A percentile compares a stretch with the other conserved stretches of the same genome.
Conservation (phyloP, 2,797 vertebrate genomes). For the Myripristis jacobus region DNA sequence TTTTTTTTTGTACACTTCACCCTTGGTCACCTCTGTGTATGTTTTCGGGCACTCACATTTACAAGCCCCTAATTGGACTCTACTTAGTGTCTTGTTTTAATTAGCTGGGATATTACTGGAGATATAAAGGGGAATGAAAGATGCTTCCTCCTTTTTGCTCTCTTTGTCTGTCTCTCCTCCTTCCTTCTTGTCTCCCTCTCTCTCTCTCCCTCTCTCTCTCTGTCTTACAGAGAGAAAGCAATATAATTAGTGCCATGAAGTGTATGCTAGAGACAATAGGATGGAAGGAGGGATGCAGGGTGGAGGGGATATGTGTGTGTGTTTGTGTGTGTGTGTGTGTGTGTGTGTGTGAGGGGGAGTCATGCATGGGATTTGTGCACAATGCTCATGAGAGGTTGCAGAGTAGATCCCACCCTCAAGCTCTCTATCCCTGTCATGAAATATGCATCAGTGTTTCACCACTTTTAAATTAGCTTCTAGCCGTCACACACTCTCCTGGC, state of each 20-base stretch:
- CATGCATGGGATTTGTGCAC: constrained; percentile 11
- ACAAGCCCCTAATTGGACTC: constrained; percentile 48
- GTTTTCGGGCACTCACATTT: constrained; percentile 19
- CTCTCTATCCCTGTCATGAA: constrained; percentile 30
- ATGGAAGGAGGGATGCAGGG: constrained; percentile 19
- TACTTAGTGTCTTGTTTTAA: constrained; percentile 35
- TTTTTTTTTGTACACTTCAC: too few species aligned
- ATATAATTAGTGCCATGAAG: constrained; percentile 52
- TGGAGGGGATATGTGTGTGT: neutral
- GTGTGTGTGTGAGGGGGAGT: too few species aligned
- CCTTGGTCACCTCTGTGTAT: constrained; percentile 8
- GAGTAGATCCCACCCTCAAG: constrained; percentile 22
- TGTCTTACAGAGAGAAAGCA: constrained; percentile 30
- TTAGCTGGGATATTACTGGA: constrained; percentile 38
- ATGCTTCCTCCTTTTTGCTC: neutral
- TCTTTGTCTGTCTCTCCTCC: too few species aligned
- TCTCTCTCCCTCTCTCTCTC: too few species aligned
- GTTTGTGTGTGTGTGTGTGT: neutral
- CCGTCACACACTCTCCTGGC: neutral
- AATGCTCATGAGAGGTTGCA: constrained; percentile 16
- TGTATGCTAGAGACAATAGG: constrained; percentile 17
- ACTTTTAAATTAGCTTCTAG: constrained; percentile 31
- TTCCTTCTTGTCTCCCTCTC: too few species aligned
- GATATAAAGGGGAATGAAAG: constrained; percentile 19
- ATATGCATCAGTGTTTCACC: constrained; percentile 50